Evolutionary conservation across 23 tunicate genomes (phyloP).

Genomic region (Diplosoma virens): DNA sequence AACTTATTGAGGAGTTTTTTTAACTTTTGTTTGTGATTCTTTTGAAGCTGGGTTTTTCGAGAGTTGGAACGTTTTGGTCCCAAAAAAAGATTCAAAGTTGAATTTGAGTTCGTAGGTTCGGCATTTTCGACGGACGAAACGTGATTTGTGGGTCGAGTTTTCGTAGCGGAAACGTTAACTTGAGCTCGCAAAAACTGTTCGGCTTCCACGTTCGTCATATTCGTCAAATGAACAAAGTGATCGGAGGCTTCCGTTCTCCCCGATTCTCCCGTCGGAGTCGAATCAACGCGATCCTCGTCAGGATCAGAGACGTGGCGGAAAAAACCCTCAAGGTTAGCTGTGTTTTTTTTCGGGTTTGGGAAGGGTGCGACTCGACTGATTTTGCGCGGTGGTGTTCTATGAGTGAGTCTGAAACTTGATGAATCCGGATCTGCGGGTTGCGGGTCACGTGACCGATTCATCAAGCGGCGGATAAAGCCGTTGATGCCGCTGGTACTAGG

Average conservation of each 20-base stretch:
- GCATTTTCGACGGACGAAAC: too few species aligned
- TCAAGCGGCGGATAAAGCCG: too few species aligned
- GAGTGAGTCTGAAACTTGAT: background rate
- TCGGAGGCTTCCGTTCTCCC: background rate
- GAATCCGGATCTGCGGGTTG: too few species aligned
- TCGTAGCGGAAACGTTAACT: background rate
- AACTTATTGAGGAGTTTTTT: background rate
- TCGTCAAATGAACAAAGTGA: background rate
- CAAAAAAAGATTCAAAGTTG: too few species aligned
- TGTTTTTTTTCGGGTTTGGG: too few species aligned
- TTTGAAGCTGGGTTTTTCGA: too few species aligned
- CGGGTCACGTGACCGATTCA: too few species aligned
- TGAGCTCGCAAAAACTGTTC: background rate
- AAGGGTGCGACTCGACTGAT: background rate
- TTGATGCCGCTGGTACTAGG: too few species aligned
- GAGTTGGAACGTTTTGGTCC: too few species aligned
- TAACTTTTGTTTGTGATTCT: background rate
- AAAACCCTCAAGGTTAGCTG: background rate
- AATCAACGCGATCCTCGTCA: background rate
- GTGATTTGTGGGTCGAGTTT: too few species aligned
- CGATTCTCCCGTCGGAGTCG: background rate
- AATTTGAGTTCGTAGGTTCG: too few species aligned
- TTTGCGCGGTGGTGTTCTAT: background rate
- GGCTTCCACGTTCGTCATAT: slow-evolving; percentile 2
- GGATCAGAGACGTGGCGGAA: background rate